phyloP scores from a whole-genome alignment of 2,888 invertebrate species.

The Andrena bicolor region DNA sequence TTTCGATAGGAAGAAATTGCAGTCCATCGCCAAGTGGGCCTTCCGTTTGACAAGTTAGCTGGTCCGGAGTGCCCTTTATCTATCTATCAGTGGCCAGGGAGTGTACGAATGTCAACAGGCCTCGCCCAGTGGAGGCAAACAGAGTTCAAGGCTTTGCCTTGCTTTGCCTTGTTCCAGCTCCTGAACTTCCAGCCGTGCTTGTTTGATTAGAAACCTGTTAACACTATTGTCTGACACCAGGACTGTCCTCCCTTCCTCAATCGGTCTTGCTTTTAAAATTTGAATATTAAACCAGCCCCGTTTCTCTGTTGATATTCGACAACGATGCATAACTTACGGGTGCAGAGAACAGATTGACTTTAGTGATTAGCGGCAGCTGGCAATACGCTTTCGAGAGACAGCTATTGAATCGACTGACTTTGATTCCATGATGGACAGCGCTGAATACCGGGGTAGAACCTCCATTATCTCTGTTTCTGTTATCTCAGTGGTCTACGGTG shows the following conservation, averaged over 20 bases:
- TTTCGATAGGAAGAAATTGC: constrained; percentile 30
- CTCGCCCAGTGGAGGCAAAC: constrained; percentile 67
- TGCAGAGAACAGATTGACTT: background rate
- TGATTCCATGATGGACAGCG: background rate
- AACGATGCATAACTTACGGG: background rate
- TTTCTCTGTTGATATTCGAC: background rate
- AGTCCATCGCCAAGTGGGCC: constrained; percentile 29
- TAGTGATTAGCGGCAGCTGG: background rate
- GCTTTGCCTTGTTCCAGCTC: constrained; percentile 60
- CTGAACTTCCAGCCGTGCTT: constrained; percentile 60
- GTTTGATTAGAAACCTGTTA: constrained; percentile 70
- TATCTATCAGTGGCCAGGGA: constrained; percentile 68
- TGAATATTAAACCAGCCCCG: constrained; percentile 8
- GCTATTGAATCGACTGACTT: background rate
- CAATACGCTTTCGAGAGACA: background rate
- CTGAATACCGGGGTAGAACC: background rate
- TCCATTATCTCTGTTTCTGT: background rate
- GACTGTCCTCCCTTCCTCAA: constrained; percentile 16
- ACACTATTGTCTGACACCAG: constrained; percentile 56
- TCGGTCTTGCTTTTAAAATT: constrained; percentile 37
- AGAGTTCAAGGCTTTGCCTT: constrained; percentile 70
- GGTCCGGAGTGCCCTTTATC: constrained; percentile 54
- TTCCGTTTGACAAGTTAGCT: constrained; percentile 60
- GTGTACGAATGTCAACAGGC: constrained; percentile 71
- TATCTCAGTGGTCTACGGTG: background rate